Evolutionary conservation across 2,797 vertebrate genomes (phyloP), one percentile per base, ranked within the genome.

Genomic region (Halcyon smyrnensis): DNA sequence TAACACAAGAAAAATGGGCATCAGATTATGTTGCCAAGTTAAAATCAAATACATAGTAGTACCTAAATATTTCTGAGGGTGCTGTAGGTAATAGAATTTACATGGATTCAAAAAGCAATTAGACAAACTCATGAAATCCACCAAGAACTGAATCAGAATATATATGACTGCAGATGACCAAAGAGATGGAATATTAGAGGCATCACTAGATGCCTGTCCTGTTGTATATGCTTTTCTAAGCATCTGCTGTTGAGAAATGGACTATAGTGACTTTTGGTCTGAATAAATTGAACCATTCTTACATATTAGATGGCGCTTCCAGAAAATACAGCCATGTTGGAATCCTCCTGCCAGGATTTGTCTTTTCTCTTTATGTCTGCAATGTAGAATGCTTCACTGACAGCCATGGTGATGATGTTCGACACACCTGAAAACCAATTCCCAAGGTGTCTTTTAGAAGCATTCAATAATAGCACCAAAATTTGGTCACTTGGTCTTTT

Each of bases 11-110:
- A 94, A 85, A 95, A 81, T 65, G 45, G 69, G 70, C 53, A 76
- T 84, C 77, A 69, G 67, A 90, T 91, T 73, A 73, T 93, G 88
- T 93, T 95, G 80, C 94, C 77, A 94, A 93, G 83, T 90, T 94
- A 86, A 93, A 96, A 87, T 95, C 80, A 90, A 93, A 77, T 51
- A 62, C 65, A 60, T 90, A 90, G 93, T 89, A 39, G 34, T 76
- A 74, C 71, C 41, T 89, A 71, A 92, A 70, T 88, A 84, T 79
- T 67, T 96, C 63, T n/a, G 59, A 74, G 80, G 67, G 63, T 80
- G 50, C 15, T 86, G 54, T 65, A 81, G 83, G 65, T 84, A 93
- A 95, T 69, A 93, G 54, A 94, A 88, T 82, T 94, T 94, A 21
- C 50, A 88, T 75, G 54, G 56, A 86, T 93, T 93, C 45, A 50